A percentile compares a stretch with the other conserved stretches of the same genome.
Conservation (phyloP, 2,797 vertebrate genomes). For the Oceanodroma leucorhoa region DNA sequence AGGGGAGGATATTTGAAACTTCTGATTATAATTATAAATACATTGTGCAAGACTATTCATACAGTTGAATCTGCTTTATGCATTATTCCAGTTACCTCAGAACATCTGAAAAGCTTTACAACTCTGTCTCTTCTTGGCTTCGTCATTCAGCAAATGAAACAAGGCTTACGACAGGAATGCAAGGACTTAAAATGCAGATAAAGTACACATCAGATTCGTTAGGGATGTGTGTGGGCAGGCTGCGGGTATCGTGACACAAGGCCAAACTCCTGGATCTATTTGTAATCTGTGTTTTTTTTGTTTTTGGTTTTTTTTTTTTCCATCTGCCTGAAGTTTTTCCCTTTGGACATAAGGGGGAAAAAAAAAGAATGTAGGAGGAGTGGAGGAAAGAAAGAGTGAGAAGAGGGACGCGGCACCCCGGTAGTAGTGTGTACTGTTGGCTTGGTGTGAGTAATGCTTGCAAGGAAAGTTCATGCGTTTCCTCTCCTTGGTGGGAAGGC, state of each 20-base stretch:
- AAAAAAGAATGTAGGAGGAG: neutral
- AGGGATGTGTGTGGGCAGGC: neutral
- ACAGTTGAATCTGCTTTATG: neutral
- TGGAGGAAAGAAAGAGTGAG: neutral
- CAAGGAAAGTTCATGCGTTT: neutral
- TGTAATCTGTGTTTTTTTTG: neutral
- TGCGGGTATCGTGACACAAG: neutral
- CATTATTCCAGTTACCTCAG: neutral
- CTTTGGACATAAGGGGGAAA: neutral
- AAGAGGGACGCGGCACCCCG: neutral
- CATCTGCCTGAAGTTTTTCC: neutral
- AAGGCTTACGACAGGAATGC: neutral
- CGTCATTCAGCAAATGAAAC: rapidly evolving
- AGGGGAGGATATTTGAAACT: slow-evolving; percentile 17
- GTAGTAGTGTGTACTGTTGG: neutral
- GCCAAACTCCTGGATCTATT: neutral
- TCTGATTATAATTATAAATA: slow-evolving; percentile 4
- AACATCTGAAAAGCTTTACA: neutral
- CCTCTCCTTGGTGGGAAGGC: neutral
- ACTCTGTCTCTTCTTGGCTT: neutral
- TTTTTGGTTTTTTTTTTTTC: neutral
- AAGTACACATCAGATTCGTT: neutral
- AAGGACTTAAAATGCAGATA: neutral
- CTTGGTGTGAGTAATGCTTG: neutral
- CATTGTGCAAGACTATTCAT: neutral